Base-by-base conservation (phyloP, 1,140 invertebrate species). In the Chironomus striatipennis region DNA sequence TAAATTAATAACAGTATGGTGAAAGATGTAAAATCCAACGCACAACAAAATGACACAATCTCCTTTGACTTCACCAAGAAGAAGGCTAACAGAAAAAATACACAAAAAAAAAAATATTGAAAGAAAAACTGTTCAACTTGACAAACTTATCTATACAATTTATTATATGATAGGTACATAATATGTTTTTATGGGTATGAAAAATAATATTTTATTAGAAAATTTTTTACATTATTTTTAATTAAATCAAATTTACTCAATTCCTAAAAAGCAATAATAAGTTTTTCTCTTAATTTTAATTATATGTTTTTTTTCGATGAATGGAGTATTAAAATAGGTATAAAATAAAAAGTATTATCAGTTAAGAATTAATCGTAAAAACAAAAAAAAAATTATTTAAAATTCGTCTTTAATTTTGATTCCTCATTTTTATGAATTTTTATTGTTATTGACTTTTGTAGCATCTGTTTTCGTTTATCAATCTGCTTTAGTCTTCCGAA, bases 361-460 rank as follows among this genome's bases (percentile, higher is more conserved):
- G 20, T 70, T 70, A 70, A 20, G 18, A 70, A 21, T 17, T 70
- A 70, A 70, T 15, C 65, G 65, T 70, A 18, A 70, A 18, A 70
- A 20, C 65, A 70, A 70, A 70, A 70, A 57, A 57, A 57, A 57
- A 21, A 2, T 8, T 47, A n/a, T 57, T 57, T 57, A n/a, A 70
- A 70, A 70, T 70, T 70, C 18, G 65, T 70, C 65, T 70, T 70
- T 70, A 17, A 70, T 70, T 70, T 70, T 70, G 24, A 34, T 34
- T 34, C n/a, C 17, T 9, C 9, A 70, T 70, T 70, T 21, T 70
- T 21, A 18, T 70, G 4, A 18, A 70, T 8, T 70, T 70, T 70
- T 70, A 18, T 17, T 15, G 20, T 70, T 70, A 18, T 17, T 15
- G 20, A 18, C 65, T 20, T 70, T 70, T 20, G 7, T 21, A 70